phyloP scores from a whole-genome alignment of 2,797 vertebrate species.

The Peromyscus melanophrys region DNA sequence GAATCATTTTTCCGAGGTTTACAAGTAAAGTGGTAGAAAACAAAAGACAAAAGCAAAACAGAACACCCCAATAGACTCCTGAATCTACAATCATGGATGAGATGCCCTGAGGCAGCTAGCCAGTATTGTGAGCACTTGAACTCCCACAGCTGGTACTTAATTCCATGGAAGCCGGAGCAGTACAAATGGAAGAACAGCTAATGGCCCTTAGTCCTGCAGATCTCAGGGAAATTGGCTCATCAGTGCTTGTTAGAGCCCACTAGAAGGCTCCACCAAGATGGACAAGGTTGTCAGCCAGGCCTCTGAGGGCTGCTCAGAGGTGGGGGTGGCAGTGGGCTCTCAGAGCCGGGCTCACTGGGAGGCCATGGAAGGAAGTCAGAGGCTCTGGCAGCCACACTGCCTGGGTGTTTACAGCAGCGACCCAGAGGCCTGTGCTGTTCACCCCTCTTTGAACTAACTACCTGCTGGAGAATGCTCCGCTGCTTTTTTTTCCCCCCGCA shows the following conservation, averaged over 20 bases:
- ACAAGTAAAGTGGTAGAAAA: background rate
- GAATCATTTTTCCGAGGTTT: background rate
- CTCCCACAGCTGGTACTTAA: background rate
- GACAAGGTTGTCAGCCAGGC: background rate
- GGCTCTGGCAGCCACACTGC: fast-evolving
- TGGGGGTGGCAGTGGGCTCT: too few relatives aligned
- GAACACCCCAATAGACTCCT: background rate
- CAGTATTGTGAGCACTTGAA: fast-evolving
- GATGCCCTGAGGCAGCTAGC: background rate
- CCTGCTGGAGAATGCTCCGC: fast-evolving
- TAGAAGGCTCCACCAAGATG: fast-evolving
- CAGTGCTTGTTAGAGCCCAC: background rate
- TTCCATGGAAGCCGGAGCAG: background rate
- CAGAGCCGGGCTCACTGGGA: fast-evolving
- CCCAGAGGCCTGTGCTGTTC: fast-evolving
- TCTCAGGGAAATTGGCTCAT: background rate
- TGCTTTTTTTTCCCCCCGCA: background rate
- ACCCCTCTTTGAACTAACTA: background rate
- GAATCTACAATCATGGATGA: background rate
- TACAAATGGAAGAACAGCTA: background rate
- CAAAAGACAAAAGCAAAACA: background rate
- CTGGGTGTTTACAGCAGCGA: fast-evolving
- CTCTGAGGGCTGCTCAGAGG: fast-evolving
- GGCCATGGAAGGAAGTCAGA: fast-evolving
- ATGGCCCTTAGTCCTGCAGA: fast-evolving